Evolutionary conservation across 2,797 vertebrate genomes (phyloP).

Genomic region (Sarcoramphus papa): DNA sequence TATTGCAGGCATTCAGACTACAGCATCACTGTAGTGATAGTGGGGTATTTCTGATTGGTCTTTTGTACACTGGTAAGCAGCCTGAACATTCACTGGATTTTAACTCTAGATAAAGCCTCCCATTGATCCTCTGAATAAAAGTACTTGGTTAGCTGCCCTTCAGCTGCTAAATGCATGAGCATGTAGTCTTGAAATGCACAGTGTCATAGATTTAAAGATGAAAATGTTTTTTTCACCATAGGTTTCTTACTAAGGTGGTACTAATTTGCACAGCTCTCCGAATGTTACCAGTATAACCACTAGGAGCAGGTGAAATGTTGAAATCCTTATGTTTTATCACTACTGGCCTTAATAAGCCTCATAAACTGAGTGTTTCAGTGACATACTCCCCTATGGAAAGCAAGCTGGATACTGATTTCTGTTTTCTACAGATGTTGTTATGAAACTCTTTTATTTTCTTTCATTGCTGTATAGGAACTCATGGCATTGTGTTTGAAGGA

Average conservation of each 20-base stretch:
- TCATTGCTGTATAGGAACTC: conserved; percentile 53
- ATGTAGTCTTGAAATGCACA: not conserved
- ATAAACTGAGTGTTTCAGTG: not conserved
- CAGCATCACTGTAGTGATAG: not conserved
- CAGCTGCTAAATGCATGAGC: not conserved
- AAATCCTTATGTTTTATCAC: not conserved
- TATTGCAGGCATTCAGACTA: not conserved
- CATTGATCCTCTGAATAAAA: not conserved
- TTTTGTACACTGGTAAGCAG: not conserved
- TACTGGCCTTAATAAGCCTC: not conserved
- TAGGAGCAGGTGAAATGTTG: not conserved
- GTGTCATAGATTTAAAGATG: not conserved
- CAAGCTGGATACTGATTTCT: not conserved
- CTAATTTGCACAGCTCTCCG: not conserved
- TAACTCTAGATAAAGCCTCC: not conserved
- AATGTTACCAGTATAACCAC: not conserved
- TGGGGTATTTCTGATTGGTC: not conserved
- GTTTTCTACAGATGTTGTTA: not conserved
- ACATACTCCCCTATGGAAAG: not conserved
- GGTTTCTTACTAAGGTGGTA: not conserved
- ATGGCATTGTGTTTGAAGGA: conserved; percentile 60
- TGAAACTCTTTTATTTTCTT: not conserved
- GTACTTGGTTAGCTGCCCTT: not conserved
- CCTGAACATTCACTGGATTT: not conserved
- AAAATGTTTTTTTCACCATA: not conserved